phyloP scores from a whole-genome alignment of 2,888 invertebrate species.

The Perizoma flavofasciatum region DNA sequence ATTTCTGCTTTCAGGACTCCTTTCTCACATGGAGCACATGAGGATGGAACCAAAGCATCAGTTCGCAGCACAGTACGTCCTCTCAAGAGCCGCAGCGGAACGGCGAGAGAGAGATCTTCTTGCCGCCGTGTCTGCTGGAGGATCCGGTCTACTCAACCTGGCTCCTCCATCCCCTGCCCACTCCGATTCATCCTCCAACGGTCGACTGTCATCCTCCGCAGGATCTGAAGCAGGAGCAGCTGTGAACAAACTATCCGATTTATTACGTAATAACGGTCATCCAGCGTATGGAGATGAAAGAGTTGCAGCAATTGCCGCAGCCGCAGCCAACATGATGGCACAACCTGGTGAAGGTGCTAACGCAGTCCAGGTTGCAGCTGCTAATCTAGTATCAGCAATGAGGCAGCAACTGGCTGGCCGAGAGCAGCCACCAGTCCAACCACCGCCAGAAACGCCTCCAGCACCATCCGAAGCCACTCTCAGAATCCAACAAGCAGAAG shows the following conservation, averaged over 20 bases:
- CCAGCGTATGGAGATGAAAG: conserved; percentile 87
- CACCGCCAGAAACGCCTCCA: conserved; percentile 90
- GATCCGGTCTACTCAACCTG: conserved; percentile 86
- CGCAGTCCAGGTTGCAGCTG: conserved; percentile 89
- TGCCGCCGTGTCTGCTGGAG: conserved; percentile 86
- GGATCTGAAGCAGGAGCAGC: conserved; percentile 88
- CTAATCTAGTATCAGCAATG: conserved; percentile 91
- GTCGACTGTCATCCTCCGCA: conserved; percentile 91
- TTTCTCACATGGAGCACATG: conserved; percentile 98
- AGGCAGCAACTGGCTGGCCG: conserved; percentile 80
- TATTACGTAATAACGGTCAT: conserved; percentile 88
- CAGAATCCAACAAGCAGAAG: conserved; percentile 91
- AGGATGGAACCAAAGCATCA: conserved; percentile 98
- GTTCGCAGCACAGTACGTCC: conserved; percentile 96
- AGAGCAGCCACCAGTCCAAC: conserved; percentile 85
- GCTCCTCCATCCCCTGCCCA: conserved; percentile 94
- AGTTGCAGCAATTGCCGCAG: conserved; percentile 89
- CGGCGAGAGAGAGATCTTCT: conserved; percentile 93
- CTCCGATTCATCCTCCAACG: conserved; percentile 94
- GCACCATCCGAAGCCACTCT: conserved; percentile 91
- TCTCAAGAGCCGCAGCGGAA: conserved; percentile 95
- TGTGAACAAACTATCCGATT: conserved; percentile 83
- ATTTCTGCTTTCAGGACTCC: conserved; percentile 86
- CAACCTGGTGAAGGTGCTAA: conserved; percentile 85
- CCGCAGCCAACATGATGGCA: conserved; percentile 84